Evolutionary conservation across 2,113 vertebrate genomes (phyloP).

Genomic region (Ptilorrhoa leucosticta): DNA sequence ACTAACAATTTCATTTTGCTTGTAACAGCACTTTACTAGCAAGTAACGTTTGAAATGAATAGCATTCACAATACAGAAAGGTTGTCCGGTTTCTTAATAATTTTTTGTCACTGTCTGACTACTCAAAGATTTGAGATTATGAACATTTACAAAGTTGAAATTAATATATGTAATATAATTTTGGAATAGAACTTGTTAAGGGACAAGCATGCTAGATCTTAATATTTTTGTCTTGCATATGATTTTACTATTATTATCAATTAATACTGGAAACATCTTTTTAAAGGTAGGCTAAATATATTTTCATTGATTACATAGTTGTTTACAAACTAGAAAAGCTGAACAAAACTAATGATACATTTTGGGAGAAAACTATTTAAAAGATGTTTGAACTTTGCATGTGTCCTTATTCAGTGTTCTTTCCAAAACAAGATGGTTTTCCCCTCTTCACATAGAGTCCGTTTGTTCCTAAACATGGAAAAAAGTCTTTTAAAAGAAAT

Average conservation of each 20-base stretch:
- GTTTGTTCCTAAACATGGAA: conserved; percentile 53
- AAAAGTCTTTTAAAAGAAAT: conserved; percentile 55
- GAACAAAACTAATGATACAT: conserved; percentile 28
- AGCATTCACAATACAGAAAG: conserved; percentile 3
- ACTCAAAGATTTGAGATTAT: conserved; percentile 32
- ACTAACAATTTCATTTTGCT: conserved; percentile 51
- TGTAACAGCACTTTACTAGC: conserved; percentile 62
- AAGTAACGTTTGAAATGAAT: conserved; percentile 30
- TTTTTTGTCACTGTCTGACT: conserved; percentile 39
- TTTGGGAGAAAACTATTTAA: conserved; percentile 23
- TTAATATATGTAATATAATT: conserved; percentile 55
- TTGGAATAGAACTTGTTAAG: conserved; percentile 56
- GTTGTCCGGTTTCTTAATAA: not conserved
- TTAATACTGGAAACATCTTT: conserved; percentile 45
- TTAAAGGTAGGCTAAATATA: conserved; percentile 55
- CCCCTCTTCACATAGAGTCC: not conserved
- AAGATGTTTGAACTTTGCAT: conserved; percentile 54
- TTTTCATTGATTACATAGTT: conserved; percentile 53
- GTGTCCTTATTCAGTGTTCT: conserved; percentile 41
- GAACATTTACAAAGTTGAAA: conserved; percentile 56
- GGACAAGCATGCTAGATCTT: conserved; percentile 47
- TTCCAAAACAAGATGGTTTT: conserved; percentile 13
- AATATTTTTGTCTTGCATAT: conserved; percentile 62
- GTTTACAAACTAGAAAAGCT: conserved; percentile 34
- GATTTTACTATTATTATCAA: conserved; percentile 52